phyloP scores from a whole-genome alignment of 2,888 invertebrate genomes.

The Escarpia spicata region DNA sequence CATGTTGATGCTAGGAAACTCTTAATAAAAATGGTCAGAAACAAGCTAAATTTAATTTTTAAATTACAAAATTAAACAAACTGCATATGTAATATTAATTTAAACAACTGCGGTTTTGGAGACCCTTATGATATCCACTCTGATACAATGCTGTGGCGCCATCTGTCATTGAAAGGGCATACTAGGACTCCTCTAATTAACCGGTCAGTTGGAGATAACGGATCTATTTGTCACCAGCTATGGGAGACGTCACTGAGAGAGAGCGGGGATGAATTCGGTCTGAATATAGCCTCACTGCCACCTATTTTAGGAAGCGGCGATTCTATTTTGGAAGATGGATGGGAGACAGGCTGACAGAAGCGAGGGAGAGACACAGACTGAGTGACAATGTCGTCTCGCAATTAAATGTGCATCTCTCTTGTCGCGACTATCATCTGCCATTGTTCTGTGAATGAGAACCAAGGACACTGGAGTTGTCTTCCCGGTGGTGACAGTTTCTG shows the following conservation, averaged over 20 bases:
- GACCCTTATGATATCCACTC: neutral
- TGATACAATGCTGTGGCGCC: neutral
- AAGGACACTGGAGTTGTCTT: neutral
- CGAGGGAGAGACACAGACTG: neutral
- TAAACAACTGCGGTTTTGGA: neutral
- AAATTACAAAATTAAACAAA: neutral
- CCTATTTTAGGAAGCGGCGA: neutral
- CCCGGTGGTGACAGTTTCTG: too few species aligned
- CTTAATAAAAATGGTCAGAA: too few species aligned
- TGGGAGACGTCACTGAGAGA: neutral
- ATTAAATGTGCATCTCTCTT: neutral
- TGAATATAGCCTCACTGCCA: neutral
- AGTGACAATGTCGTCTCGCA: neutral
- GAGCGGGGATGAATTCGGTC: neutral
- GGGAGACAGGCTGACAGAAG: neutral
- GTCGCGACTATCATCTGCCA: neutral
- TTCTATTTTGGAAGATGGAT: slow-evolving; percentile 12
- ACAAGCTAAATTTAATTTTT: neutral
- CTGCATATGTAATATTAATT: neutral
- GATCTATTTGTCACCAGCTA: neutral
- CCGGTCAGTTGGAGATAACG: neutral
- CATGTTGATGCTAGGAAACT: neutral
- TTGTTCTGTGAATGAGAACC: neutral
- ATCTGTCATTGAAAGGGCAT: neutral
- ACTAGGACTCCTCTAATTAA: neutral